These are phyloP conservation scores for Rallus limicola DNA, from an alignment of 2,113 vertebrate genomes.

Conservation along the genomic window DNA sequence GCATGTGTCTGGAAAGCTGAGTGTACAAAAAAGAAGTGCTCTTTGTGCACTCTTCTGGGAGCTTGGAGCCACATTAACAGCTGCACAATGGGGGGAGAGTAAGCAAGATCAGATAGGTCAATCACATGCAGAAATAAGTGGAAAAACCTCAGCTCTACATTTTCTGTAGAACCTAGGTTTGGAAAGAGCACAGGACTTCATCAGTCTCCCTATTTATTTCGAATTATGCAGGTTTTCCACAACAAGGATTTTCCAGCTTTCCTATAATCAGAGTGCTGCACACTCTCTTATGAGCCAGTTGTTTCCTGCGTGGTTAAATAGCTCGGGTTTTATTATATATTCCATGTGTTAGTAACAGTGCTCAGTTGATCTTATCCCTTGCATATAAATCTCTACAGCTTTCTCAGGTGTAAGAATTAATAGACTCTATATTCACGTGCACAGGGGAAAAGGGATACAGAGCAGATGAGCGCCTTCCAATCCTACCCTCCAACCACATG, in stretches of 20 bases:
- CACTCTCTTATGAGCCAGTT: not conserved
- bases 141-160: not conserved
- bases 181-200: not conserved
- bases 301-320: not conserved
- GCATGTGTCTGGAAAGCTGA: conserved; percentile 15
- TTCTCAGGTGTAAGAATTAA: not conserved
- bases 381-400: not conserved
- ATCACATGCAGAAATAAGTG: not conserved
- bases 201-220: not conserved
- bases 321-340: not conserved
- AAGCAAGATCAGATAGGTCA: conserved; percentile 24
- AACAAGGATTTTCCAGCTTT: conserved; percentile 7
- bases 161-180: not conserved
- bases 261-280: not conserved
- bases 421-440: accelerated
- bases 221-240: not conserved
- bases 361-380: not conserved
- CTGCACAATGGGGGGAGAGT: not conserved
- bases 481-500: not conserved
- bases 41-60: conserved; percentile 9
- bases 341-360: not conserved
- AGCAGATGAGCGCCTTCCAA: not conserved
- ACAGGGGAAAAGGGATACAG: not conserved
- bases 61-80: conserved; percentile 5
- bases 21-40: not conserved